Percentiles rank a stretch among this genome's conserved stretches.
Conservation (phyloP, 2,888 invertebrate species). For the Notocelia uddmanniana region DNA sequence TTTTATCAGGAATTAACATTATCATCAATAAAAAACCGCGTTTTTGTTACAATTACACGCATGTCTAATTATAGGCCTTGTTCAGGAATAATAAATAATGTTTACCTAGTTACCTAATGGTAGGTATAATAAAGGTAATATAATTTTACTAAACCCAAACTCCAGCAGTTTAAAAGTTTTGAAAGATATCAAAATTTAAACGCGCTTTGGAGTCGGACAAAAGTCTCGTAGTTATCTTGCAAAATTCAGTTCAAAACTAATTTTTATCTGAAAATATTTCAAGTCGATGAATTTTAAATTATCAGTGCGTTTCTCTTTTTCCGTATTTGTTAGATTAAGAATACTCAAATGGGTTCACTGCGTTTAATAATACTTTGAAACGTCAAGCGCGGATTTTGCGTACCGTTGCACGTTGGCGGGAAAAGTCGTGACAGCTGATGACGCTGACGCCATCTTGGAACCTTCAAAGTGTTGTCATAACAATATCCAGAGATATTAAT, state of each 20-base stretch:
- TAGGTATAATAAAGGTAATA: no score
- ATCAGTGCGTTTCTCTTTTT: not conserved
- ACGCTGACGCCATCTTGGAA: constrained; percentile 34
- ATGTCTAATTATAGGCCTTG: no score
- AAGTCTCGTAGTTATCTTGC: not conserved
- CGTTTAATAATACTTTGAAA: constrained; percentile 12
- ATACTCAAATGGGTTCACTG: not conserved
- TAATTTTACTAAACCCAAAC: not conserved
- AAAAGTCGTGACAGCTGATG: constrained; percentile 41
- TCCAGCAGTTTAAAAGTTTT: not conserved
- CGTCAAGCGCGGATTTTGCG: not conserved
- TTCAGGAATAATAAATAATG: no score
- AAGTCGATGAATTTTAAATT: not conserved
- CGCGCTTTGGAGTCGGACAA: not conserved
- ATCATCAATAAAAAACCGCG: no score
- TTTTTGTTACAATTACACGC: no score
- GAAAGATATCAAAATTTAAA: not conserved
- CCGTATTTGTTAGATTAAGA: not conserved
- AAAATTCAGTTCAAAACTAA: not conserved
- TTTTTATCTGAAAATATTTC: not conserved
- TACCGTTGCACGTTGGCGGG: constrained; percentile 31
- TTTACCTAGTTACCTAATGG: no score
- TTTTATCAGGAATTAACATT: no score
- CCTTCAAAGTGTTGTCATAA: constrained; percentile 41
- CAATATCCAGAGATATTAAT: constrained; percentile 42